Evolutionary conservation across 2,797 vertebrate species (phyloP), one percentile per base, ranked within the genome.

Genomic region (Poeciliopsis presidionis): DNA sequence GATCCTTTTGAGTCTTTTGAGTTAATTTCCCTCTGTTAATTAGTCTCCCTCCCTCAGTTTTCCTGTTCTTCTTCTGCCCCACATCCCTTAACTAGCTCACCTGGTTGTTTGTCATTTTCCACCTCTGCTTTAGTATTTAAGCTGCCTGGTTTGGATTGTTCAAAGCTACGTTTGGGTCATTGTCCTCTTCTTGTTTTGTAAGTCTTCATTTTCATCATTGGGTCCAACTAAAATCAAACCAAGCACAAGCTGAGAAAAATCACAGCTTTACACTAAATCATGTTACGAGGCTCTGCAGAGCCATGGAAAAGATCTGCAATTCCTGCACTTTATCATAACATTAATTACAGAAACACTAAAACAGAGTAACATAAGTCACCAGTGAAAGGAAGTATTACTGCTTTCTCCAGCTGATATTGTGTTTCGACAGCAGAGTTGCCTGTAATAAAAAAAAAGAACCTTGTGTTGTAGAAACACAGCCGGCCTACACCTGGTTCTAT

Each of bases 391-490:
- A 43, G 80, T 51, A 59, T 86, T 43, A 25, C 65, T 43, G 22
- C 14, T 81, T 63, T 65, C 65, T 86, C 71, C 46, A 67, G 33
- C 78, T 81, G 25, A 84, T 84, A 78, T 85, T 36, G 6, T 25
- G 80, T 81, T 89, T 90, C 87, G 78, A 65, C 85, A 80, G 83
- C 80, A 84, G 88, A 89, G 89, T 86, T 83, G 79, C 74, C 83
- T 89, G 81, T 76, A 86, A 90, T 88, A 61, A 88, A 81, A 39
- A 39, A 39, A 51, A 89, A 88, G 82, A 72, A 55, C 57, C 25
- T n/a, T 81, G 81, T 75, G 71, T 76, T 67, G 81, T 74, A 73
- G 80, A 81, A 74, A 81, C 53, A 1, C 75, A 74, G 83, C 72
- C 75, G 79, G 73, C 55, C 70, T 76, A 59, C 1, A 53, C 81